Conservation (phyloP, 2,888 invertebrate genomes). For the Acanthacorydalis orientalis region DNA sequence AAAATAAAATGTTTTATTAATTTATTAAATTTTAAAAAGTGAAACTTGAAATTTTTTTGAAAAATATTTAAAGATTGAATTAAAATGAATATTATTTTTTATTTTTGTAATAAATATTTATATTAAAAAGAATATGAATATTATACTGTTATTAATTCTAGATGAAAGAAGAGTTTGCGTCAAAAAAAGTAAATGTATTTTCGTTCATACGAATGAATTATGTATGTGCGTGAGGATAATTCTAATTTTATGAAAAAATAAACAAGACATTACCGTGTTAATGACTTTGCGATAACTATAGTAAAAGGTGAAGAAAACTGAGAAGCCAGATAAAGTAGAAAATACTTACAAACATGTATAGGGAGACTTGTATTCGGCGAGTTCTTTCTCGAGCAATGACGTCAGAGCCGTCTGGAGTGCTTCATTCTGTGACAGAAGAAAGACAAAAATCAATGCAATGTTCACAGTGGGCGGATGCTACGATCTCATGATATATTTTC, state of each 20-base stretch:
- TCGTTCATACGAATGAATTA: too few relatives aligned
- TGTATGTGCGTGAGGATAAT: background rate
- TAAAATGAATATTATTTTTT: too few relatives aligned
- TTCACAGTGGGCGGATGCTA: too few relatives aligned
- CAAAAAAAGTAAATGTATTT: too few relatives aligned
- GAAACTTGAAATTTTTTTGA: too few relatives aligned
- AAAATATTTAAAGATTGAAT: too few relatives aligned
- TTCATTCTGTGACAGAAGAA: constrained; percentile 34
- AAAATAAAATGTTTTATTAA: too few relatives aligned
- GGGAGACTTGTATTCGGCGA: constrained; percentile 30
- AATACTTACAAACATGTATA: constrained; percentile 42
- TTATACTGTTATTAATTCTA: background rate
- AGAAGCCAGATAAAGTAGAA: background rate
- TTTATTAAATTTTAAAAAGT: too few relatives aligned
- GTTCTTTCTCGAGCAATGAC: constrained; percentile 45
- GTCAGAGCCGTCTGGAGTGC: constrained; percentile 48
- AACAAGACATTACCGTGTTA: background rate
- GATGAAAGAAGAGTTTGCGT: too few relatives aligned
- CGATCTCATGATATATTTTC: too few relatives aligned
- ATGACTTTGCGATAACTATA: background rate
- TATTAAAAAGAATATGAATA: background rate
- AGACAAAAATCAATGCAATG: background rate
- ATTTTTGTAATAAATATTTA: background rate
- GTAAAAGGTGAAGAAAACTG: background rate
- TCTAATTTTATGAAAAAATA: background rate